Conservation (phyloP, 1,140 invertebrate genomes). For the Dreissena polymorpha region DNA sequence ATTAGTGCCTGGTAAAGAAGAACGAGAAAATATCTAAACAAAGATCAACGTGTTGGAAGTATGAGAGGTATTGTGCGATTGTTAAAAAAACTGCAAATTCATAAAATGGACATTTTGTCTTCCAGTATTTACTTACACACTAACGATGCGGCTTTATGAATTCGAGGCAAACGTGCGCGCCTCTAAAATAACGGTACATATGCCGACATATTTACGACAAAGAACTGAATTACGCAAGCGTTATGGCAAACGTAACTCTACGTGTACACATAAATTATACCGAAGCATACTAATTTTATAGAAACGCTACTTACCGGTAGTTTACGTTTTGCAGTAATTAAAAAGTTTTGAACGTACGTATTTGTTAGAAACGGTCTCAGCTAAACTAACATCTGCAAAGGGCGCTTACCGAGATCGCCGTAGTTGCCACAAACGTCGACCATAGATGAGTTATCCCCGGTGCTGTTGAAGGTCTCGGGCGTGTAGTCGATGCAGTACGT, state of each 20-base stretch:
- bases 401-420: neutral
- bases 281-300: too few relatives aligned
- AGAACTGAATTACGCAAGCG: too few relatives aligned
- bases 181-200: neutral
- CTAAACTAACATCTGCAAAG: too few relatives aligned
- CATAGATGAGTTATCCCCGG: neutral
- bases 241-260: too few relatives aligned
- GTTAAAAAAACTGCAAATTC: neutral
- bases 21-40: neutral
- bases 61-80: neutral
- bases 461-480: neutral
- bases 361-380: too few relatives aligned
- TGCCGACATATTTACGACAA: too few relatives aligned
- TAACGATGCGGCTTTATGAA: neutral
- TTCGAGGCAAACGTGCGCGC: neutral
- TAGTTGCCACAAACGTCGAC: conserved; percentile 16
- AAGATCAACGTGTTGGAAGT: neutral
- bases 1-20: neutral
- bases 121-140: neutral
- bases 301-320: too few relatives aligned
- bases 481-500: conserved; percentile 27
- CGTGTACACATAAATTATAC: too few relatives aligned
- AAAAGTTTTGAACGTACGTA: too few relatives aligned
- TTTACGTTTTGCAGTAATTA: too few relatives aligned
- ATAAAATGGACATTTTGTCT: neutral